Base-by-base conservation (phyloP, 2,113 vertebrate species). In the Solea solea region DNA sequence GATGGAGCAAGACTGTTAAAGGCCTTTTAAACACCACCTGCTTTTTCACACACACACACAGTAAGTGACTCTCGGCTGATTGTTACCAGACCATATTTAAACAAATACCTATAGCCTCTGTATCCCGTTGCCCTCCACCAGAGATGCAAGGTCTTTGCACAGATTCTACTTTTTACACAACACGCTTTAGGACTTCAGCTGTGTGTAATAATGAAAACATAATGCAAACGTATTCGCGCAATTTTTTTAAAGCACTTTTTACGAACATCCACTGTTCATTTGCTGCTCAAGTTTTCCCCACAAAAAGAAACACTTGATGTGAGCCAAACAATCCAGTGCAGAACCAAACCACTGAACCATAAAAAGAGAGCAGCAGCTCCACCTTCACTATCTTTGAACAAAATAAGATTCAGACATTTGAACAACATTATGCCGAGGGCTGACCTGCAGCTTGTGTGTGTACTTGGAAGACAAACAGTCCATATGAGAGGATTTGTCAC, bases 51-150 rank as follows among this genome's bases (percentile, higher is more conserved):
- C 66, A 59, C 68, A 40, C 53, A 60, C 53, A 52, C 62, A 75
- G 55, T 80, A 55, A 71, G 84, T 72, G 65, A 34, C 34, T 34
- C 34, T 53, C 21, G 74, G 73, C 82, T 93, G 90, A 94, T 94
- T 92, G 88, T 88, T 93, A 83, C 86, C 92, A 93, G 92, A 91
- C 86, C 68, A 34, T 84, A 87, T 89, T 80, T 81, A 81, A 88
- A 89, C 74, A 86, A 63, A 88, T 88, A 82, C 68, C 73, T 13
- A 62, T 76, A 84, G 74, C 77, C 80, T 85, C 62, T 59, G 71
- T 64, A 73, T 34, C 78, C 71, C 72, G 74, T 80, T 83, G 65
- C 77, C 81, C 66, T 72, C 72, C 56, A 73, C 60, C 53, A 62
- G 67, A 71, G 54, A 83, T 56, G 69, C 72, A 41, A 71, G 57